Evolutionary conservation across 2,113 vertebrate genomes (phyloP).

Genomic region (Anarhynchus alexandrinus): DNA sequence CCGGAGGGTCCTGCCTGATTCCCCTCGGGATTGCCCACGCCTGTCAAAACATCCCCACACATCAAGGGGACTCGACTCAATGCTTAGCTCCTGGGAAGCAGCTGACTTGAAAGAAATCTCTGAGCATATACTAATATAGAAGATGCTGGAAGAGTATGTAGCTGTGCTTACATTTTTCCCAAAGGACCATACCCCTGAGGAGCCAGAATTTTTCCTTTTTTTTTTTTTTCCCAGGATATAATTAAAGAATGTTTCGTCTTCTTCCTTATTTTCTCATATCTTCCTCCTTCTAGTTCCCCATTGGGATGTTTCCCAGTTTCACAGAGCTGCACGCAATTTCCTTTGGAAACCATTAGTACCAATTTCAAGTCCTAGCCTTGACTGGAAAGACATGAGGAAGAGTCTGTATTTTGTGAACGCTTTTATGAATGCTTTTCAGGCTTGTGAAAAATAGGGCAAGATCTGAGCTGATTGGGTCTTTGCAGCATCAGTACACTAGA

Average conservation of each 20-base stretch:
- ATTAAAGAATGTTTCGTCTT: conserved; percentile 14
- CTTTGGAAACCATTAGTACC: neutral
- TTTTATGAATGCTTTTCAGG: neutral
- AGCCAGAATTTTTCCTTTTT: neutral
- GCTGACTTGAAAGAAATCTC: neutral
- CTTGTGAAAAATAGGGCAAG: neutral
- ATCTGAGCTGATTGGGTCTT: neutral
- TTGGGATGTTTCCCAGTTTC: neutral
- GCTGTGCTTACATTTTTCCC: neutral
- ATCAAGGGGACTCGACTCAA: neutral
- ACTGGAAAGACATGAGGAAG: neutral
- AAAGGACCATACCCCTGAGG: neutral
- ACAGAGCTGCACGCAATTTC: neutral
- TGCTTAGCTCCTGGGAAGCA: neutral
- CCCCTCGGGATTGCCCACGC: neutral
- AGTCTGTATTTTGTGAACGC: neutral
- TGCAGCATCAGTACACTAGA: neutral
- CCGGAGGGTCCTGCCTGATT: neutral
- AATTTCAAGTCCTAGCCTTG: neutral
- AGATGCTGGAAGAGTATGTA: neutral
- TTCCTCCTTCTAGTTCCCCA: neutral
- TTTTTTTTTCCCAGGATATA: neutral
- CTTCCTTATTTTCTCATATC: neutral
- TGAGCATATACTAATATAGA: neutral
- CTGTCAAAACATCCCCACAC: neutral